Percentiles rank a stretch among this genome's conserved stretches.
Evolutionary conservation across 2,888 invertebrate species (phyloP).

Genomic region (Dichetophora obliterata): DNA sequence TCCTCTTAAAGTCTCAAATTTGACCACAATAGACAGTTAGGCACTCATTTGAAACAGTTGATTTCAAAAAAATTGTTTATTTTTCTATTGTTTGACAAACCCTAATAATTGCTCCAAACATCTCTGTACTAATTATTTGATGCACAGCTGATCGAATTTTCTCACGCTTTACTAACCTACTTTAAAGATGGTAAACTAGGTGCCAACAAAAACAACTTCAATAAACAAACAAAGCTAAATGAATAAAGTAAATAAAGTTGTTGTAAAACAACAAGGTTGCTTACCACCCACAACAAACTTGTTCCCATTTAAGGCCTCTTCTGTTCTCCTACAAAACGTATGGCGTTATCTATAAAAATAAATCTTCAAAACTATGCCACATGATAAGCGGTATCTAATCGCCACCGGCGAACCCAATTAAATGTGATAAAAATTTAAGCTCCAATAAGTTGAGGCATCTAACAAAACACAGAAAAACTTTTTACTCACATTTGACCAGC

Average conservation of each 20-base stretch:
- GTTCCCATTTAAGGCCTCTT: background rate
- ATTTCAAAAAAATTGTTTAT: too few relatives aligned
- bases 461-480: background rate
- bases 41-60: too few relatives aligned
- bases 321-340: background rate
- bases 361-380: conserved; percentile 23
- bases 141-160: too few relatives aligned
- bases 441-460: background rate
- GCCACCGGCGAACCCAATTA: background rate
- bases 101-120: too few relatives aligned
- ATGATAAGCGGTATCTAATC: conserved; percentile 30
- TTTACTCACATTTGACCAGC: conserved; percentile 74
- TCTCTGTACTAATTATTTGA: too few relatives aligned
- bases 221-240: background rate
- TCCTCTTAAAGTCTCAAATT: too few relatives aligned
- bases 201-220: background rate
- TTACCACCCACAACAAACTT: background rate
- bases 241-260: background rate
- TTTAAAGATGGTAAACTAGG: too few relatives aligned
- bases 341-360: conserved; percentile 27
- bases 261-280: background rate
- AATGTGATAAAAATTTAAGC: background rate
- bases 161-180: too few relatives aligned
- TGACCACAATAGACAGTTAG: too few relatives aligned
- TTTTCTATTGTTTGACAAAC: too few relatives aligned